Percentiles rank a stretch among this genome's conserved stretches.
Evolutionary conservation across 2,797 vertebrate genomes (phyloP).

Genomic region (Sarcophilus harrisii): DNA sequence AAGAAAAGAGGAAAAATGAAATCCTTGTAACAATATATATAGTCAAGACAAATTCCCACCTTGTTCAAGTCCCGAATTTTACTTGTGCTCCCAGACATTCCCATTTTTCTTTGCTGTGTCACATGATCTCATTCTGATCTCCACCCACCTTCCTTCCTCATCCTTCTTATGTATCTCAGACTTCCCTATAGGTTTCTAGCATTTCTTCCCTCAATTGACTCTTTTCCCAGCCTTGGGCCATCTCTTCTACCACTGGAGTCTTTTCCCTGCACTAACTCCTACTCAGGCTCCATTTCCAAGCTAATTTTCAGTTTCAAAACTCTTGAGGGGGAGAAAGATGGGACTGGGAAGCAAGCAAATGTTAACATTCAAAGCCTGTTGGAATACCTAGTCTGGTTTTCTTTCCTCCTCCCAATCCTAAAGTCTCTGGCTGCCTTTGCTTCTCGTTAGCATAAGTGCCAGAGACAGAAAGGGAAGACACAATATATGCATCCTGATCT

Average conservation of each 20-base stretch:
- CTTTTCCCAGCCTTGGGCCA: constrained; percentile 44
- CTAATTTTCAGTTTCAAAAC: constrained; percentile 74
- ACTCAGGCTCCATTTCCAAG: constrained; percentile 73
- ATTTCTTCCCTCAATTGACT: constrained; percentile 33
- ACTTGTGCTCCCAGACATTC: background rate
- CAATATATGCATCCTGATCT: background rate
- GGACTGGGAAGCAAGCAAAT: constrained; percentile 61
- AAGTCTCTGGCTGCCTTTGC: constrained; percentile 47
- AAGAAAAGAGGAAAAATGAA: background rate
- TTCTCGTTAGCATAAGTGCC: constrained; percentile 35
- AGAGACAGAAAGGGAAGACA: constrained; percentile 27
- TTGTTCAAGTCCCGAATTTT: background rate
- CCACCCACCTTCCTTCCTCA: background rate
- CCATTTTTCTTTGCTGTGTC: background rate
- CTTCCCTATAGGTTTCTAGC: background rate
- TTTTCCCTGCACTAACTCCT: constrained; percentile 58
- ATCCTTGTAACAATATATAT: background rate
- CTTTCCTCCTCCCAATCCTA: constrained; percentile 19
- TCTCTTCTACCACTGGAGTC: constrained; percentile 33
- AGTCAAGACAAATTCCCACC: background rate
- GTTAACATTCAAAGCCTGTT: constrained; percentile 59
- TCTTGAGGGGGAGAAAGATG: constrained; percentile 61
- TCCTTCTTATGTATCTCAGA: background rate
- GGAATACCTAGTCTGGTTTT: constrained; percentile 53
- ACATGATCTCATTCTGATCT: background rate